Base-by-base conservation (phyloP, 2,888 invertebrate species). In the Coremacera marginata region DNA sequence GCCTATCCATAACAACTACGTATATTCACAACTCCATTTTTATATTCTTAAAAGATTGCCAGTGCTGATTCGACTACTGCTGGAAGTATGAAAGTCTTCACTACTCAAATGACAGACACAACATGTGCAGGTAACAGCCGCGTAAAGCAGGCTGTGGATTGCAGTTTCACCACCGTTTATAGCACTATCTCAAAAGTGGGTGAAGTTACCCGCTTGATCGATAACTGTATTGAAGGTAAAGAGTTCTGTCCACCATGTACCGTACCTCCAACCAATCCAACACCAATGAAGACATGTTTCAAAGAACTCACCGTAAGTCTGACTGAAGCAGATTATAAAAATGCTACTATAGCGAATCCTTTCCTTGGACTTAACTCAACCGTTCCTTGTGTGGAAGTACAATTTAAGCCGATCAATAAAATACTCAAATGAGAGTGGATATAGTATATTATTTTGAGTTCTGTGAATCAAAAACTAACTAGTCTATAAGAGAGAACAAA, bases 331-430 rank as follows among this genome's bases (percentile, higher is more conserved):
- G 51, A 70, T 34, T 73, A 49, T 11, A 49, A 19, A 0, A 79
- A 52, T 71, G 7, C 25, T 11, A 77, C 68, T 9, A 78, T 81
- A 8, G 2, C 11, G 2, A 81, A 80, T 77, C 79, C 80, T 0
- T 79, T 80, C 55, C 76, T 75, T 34, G 77, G 77, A 25, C 2
- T 62, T 0, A 25, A 27, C n/a, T n/a, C 55, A 11, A 22, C 44
- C 5, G 34, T 22, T 44, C 67, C 49, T 49, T 67, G 67, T 22
- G 44, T 22, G 5, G 34, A 49, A 44, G 63, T 63, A 0, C 5
- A 63, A 1, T 63, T 63, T 44, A 44, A 44, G 14, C 11, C 11
- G 1, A 11, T 44, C 11, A 14, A 14, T 44, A 44, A 44, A 44
- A 44, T 11, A 11, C 44, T 3, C 2, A 44, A 44, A 44, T 44